phyloP scores from a whole-genome alignment of 2,888 invertebrate genomes.

The Drosophila stalkeri region DNA sequence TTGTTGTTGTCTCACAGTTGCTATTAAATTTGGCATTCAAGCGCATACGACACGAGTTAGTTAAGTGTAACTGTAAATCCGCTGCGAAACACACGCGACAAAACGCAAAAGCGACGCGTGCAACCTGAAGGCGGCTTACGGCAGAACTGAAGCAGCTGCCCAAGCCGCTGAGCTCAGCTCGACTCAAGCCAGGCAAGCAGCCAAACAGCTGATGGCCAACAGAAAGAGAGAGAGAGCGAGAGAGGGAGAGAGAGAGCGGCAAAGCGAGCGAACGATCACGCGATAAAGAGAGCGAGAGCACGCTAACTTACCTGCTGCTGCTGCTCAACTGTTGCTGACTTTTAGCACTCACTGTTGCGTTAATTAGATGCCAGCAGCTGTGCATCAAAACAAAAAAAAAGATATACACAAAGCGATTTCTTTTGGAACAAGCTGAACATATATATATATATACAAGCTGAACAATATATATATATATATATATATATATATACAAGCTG shows the following conservation, averaged over 20 bases:
- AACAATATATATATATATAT: neutral
- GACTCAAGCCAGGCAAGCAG: conserved; percentile 4
- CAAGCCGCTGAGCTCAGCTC: conserved; percentile 37
- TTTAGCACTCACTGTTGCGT: conserved; percentile 45
- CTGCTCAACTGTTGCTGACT: conserved; percentile 32
- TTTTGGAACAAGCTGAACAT: neutral
- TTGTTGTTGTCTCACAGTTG: conserved; percentile 36
- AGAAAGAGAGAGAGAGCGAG: neutral
- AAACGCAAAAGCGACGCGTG: conserved; percentile 46
- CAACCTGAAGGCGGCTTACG: conserved; percentile 51
- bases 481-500: neutral
- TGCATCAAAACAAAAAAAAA: conserved; percentile 22
- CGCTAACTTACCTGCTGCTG: conserved; percentile 19
- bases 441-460: no score
- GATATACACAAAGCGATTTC: neutral
- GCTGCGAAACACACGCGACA: conserved; percentile 31
- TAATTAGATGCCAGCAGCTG: conserved; percentile 44
- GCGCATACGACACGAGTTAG: conserved; percentile 64
- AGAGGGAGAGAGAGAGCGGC: neutral
- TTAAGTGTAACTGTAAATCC: conserved; percentile 51
- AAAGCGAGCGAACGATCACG: conserved; percentile 6
- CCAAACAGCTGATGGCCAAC: conserved; percentile 44
- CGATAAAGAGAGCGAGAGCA: conserved; percentile 11
- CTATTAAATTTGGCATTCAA: conserved; percentile 82
- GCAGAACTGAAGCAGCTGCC: conserved; percentile 57